phyloP scores from a whole-genome alignment of 2,797 vertebrate genomes.

The Acanthurus lineatus region DNA sequence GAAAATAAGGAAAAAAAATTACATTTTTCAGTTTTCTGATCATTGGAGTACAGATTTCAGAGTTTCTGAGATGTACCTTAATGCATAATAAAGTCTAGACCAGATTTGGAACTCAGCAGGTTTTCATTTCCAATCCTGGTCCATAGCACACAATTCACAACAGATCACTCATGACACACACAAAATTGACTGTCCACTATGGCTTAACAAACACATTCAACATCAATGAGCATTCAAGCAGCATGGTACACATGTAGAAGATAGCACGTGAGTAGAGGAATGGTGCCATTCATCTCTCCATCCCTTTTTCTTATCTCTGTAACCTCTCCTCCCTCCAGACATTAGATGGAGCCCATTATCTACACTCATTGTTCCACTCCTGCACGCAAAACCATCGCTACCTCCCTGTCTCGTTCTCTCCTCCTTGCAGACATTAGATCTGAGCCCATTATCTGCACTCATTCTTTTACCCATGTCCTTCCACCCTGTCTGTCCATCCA shows the following conservation, averaged over 20 bases:
- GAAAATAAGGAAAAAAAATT: no score
- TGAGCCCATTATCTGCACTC: constrained; percentile 60
- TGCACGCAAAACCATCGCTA: constrained; percentile 42
- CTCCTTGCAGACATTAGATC: constrained; percentile 63
- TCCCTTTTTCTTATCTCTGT: constrained; percentile 54
- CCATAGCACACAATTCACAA: background rate
- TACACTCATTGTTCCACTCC: constrained; percentile 48
- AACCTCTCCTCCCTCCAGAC: constrained; percentile 65
- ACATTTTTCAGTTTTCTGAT: no score
- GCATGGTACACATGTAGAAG: background rate
- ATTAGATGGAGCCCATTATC: constrained; percentile 71
- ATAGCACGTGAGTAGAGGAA: no score
- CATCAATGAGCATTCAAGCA: constrained; percentile 22
- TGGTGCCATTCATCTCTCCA: constrained; percentile 43
- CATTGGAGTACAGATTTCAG: no score
- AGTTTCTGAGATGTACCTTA: no score
- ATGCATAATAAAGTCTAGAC: no score
- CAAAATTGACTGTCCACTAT: constrained; percentile 5
- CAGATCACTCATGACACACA: constrained; percentile 9
- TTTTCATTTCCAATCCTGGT: no score
- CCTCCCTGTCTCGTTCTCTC: constrained; percentile 40
- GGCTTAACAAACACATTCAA: constrained; percentile 29
- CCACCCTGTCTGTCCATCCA: constrained; percentile 39
- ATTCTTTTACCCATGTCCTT: constrained; percentile 41
- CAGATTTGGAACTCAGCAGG: no score